Conservation (phyloP, 2,888 invertebrate genomes). For the Oconnorella tubifera region DNA sequence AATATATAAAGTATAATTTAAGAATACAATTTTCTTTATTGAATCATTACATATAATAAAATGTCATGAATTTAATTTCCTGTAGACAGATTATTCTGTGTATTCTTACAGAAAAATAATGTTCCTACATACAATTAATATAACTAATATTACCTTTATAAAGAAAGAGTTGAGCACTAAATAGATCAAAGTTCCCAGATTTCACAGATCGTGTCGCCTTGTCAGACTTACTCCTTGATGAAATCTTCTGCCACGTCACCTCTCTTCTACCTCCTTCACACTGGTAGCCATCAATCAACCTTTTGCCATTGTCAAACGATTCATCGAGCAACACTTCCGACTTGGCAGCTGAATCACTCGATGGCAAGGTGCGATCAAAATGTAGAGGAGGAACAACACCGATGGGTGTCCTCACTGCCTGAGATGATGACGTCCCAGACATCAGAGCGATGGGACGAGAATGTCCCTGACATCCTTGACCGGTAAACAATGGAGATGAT, state of each 20-base stretch:
- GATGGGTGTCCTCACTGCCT: not conserved
- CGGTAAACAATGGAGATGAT: not conserved
- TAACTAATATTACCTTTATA: too few species aligned
- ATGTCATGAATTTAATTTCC: too few species aligned
- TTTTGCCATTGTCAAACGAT: not conserved
- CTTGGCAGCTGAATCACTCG: not conserved
- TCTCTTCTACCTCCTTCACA: not conserved
- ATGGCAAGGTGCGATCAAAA: not conserved
- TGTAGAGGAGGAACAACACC: conserved; percentile 3
- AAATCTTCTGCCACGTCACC: not conserved
- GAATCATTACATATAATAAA: too few species aligned
- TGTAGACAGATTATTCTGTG: too few species aligned
- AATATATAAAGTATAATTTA: too few species aligned
- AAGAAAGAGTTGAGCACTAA: conserved; percentile 5
- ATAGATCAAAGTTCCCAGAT: conserved; percentile 3
- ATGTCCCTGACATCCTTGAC: not conserved
- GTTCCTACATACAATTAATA: too few species aligned
- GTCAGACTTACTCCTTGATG: not conserved
- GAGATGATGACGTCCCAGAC: not conserved
- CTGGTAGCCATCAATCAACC: not conserved
- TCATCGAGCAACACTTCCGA: too few species aligned
- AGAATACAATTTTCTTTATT: too few species aligned
- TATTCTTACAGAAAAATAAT: too few species aligned
- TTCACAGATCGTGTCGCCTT: too few species aligned
- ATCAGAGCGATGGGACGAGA: conserved; percentile 7